Conservation (phyloP, 2,797 vertebrate genomes). For the Bradypodion ventrale region DNA sequence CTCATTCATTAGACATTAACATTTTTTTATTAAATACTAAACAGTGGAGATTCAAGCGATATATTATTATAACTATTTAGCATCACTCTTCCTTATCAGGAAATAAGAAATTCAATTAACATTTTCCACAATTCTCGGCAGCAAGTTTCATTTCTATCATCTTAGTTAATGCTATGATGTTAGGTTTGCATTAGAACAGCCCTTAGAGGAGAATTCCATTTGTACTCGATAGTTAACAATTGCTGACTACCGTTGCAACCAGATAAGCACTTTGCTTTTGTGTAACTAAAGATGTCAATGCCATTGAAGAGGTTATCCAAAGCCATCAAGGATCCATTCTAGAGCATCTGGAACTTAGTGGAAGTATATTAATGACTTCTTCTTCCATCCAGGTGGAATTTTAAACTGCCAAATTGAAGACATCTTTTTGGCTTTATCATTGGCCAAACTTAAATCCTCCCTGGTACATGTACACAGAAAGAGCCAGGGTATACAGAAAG, state of each 20-base stretch:
- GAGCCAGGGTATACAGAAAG: too few relatives aligned
- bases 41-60: constrained; percentile 62
- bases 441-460: too few relatives aligned
- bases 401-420: too few relatives aligned
- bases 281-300: too few relatives aligned
- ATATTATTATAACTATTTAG: constrained; percentile 55
- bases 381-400: too few relatives aligned
- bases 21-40: constrained; percentile 68
- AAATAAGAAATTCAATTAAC: constrained; percentile 26
- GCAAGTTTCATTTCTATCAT: neutral
- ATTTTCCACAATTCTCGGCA: constrained; percentile 35
- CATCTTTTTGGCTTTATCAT: too few relatives aligned
- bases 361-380: too few relatives aligned
- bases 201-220: neutral
- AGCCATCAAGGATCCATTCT: too few relatives aligned
- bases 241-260: neutral
- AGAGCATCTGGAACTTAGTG: too few relatives aligned
- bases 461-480: too few relatives aligned
- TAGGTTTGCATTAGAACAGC: neutral
- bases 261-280: neutral
- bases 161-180: neutral
- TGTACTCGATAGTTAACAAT: neutral
- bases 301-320: too few relatives aligned
- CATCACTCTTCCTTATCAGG: neutral
- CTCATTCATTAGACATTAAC: constrained; percentile 64